Evolutionary conservation across 2,888 invertebrate species (phyloP).

Genomic region (Acrobasis suavella): DNA sequence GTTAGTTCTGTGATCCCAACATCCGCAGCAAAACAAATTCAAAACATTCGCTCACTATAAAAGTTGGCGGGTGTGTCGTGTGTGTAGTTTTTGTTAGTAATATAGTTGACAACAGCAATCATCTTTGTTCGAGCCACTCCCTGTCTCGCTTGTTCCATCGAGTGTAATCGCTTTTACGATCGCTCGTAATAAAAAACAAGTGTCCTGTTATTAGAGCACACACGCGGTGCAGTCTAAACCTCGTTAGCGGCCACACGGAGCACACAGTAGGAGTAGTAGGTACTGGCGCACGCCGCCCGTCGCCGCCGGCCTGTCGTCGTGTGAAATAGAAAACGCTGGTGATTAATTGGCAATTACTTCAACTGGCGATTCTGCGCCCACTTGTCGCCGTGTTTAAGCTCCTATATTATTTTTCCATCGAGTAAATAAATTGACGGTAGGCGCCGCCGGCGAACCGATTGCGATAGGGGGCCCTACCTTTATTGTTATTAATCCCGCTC

Average conservation of each 20-base stretch:
- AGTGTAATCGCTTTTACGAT: slow-evolving; percentile 37
- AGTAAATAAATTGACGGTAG: slow-evolving; percentile 52
- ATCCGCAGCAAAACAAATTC: background rate
- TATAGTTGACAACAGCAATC: slow-evolving; percentile 10
- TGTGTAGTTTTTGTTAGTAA: slow-evolving; percentile 6
- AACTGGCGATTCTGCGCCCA: slow-evolving; percentile 69
- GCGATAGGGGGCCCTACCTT: slow-evolving; percentile 7
- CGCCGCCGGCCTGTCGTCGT: slow-evolving; percentile 44
- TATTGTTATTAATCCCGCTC: slow-evolving; percentile 16
- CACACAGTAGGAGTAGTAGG: background rate
- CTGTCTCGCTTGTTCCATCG: slow-evolving; percentile 28
- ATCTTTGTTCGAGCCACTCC: slow-evolving; percentile 15
- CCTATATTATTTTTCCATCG: slow-evolving; percentile 60
- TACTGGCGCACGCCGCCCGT: slow-evolving; percentile 2
- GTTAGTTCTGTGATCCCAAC: background rate
- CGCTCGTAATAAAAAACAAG: slow-evolving; percentile 38
- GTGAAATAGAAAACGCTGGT: slow-evolving; percentile 79
- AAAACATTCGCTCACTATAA: background rate
- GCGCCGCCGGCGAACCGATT: slow-evolving; percentile 9
- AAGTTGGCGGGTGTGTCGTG: background rate
- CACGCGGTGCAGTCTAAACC: slow-evolving; percentile 60
- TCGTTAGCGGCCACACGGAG: slow-evolving; percentile 48
- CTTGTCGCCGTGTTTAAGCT: slow-evolving; percentile 64
- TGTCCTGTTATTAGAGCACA: slow-evolving; percentile 40
- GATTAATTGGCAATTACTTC: slow-evolving; percentile 81